phyloP scores from a whole-genome alignment of 2,113 vertebrate genomes.

The Otis tarda region DNA sequence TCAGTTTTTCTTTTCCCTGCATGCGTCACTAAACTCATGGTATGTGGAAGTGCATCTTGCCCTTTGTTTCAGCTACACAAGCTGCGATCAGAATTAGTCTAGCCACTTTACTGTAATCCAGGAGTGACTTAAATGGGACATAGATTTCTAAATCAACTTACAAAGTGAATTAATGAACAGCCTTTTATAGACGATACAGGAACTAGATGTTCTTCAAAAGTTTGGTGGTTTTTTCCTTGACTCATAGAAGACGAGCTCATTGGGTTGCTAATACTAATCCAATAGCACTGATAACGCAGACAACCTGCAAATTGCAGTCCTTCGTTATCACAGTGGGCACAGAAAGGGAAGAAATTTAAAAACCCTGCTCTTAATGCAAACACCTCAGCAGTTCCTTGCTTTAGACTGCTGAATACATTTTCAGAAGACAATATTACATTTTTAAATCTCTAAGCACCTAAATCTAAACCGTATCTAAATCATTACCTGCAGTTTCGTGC shows the following conservation, averaged over 20 bases:
- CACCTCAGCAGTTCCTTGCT: not conserved
- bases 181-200: not conserved
- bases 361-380: not conserved
- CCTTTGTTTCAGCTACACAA: not conserved
- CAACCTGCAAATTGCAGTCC: not conserved
- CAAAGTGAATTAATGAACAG: not conserved
- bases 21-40: not conserved
- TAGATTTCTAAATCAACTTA: not conserved
- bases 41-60: not conserved
- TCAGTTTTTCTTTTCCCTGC: not conserved
- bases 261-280: not conserved
- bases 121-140: not conserved
- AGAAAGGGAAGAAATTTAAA: not conserved
- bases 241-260: not conserved
- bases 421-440: fast-evolving
- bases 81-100: not conserved
- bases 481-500: too few relatives aligned
- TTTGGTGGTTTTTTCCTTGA: not conserved
- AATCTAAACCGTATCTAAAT: too few relatives aligned
- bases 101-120: not conserved
- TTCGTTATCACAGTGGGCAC: not conserved
- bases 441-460: not conserved
- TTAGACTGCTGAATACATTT: not conserved
- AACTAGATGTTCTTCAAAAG: not conserved
- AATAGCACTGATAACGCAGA: not conserved